These are phyloP conservation scores for Trematocara stigmaticum DNA, from an alignment of 2,113 vertebrate species.

Conservation along the genomic window DNA sequence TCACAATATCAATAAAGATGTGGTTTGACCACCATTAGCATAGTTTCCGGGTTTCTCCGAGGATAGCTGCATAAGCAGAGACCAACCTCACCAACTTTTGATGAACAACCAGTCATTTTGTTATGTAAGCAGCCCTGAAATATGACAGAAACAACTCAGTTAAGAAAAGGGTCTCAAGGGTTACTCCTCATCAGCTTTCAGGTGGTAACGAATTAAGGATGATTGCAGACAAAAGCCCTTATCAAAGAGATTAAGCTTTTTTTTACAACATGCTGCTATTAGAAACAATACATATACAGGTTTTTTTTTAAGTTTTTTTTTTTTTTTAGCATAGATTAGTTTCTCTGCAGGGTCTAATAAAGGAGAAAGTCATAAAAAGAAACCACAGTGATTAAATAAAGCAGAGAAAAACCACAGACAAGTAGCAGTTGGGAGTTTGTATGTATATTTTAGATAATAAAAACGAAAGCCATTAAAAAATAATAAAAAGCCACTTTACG, in stretches of 20 bases:
- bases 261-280: background rate
- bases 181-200: background rate
- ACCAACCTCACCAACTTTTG: background rate
- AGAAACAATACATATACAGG: background rate
- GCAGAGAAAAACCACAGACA: background rate
- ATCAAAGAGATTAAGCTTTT: background rate
- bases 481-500: background rate
- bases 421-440: background rate
- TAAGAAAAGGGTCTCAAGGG: background rate
- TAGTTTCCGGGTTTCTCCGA: background rate
- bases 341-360: background rate
- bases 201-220: background rate
- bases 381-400: background rate
- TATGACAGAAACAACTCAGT: background rate
- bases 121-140: background rate
- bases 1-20: background rate
- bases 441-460: background rate
- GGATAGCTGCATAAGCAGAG: background rate
- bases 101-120: background rate
- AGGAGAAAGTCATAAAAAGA: background rate
- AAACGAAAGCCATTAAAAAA: background rate
- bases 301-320: too few relatives aligned
- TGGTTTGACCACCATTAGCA: background rate
- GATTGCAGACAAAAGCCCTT: background rate
- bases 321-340: background rate